phyloP scores from a whole-genome alignment of 2,888 invertebrate genomes.

The Sclerodermus sp. region DNA sequence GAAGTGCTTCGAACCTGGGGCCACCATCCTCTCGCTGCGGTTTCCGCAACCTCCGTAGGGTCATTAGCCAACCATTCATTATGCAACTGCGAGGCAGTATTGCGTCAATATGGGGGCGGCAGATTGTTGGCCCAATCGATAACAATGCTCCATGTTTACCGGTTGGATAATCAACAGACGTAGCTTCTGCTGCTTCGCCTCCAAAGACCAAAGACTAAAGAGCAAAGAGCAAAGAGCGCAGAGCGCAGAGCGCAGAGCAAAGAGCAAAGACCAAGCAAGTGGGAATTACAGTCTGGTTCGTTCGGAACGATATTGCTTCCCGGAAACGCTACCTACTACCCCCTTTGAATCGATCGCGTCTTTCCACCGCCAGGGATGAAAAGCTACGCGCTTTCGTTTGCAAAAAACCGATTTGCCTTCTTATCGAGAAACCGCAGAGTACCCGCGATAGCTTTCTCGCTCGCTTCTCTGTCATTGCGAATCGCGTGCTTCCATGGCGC shows the following conservation, averaged over 20 bases:
- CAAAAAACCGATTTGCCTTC: no score
- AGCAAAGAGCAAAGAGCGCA: no score
- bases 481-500: no score
- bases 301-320: conserved; percentile 33
- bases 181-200: conserved; percentile 31
- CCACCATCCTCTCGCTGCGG: conserved; percentile 43
- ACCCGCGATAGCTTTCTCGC: no score
- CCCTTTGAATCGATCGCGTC: background rate
- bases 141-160: conserved; percentile 50
- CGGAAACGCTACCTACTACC: conserved; percentile 19
- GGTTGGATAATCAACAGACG: conserved; percentile 48
- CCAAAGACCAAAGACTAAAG: conserved; percentile 35
- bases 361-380: background rate
- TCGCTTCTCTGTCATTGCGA: no score
- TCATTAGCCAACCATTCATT: conserved; percentile 54
- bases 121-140: conserved; percentile 53
- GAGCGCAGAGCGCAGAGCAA: no score
- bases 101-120: conserved; percentile 47
- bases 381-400: no score
- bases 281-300: conserved; percentile 32
- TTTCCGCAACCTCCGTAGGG: conserved; percentile 53
- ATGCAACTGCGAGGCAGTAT: conserved; percentile 51
- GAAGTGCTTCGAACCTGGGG: conserved; percentile 43
- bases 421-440: no score
- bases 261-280: conserved; percentile 31